Base-by-base conservation (phyloP, 2,797 vertebrate species). In the Hydrophis major region DNA sequence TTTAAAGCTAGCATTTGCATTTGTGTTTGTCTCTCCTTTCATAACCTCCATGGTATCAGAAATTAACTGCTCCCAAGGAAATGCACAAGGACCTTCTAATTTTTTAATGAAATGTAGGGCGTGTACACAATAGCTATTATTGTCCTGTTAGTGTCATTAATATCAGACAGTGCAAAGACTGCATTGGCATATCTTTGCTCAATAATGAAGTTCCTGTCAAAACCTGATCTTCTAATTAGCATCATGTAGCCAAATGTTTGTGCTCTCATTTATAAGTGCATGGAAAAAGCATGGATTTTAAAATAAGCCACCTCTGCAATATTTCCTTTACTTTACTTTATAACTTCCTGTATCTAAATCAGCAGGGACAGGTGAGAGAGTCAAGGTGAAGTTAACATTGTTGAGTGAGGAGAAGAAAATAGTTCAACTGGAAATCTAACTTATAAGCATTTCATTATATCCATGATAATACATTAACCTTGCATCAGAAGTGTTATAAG, bases 221-320 rank as follows among this genome's bases (percentile, higher is more conserved):
- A 94, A 69, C 94, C 90, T 93, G 93, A 93, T 94, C 95, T 95
- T 88, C 91, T 96, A 95, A 97, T 97, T 96, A 96, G 93, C 94
- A 93, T 90, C 87, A 55, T 66, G 88, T 92, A 96, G 96, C 94
- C 94, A 94, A 96, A 96, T 95, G 93, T 92, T 57, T 90, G 60
- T 95, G 94, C 78, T 96, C 94, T 95, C 93, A 90, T 96, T 96
- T 97, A 95, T 96, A 95, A 96, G 93, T 60, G 92, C 94, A 95
- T 42, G 22, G 91, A 95, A 92, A 93, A 95, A 91, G 63, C 90
- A 94, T 93, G 83, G 91, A 94, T 91, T 87, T 94, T 93, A 95
- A 94, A 94, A 93, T 86, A 95, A 96, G 96, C 95, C 14, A 91
- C 37, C 91, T 27, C 61, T 59, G 18, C 69, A 88, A 20, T 93